These are phyloP conservation scores for Coptotermes formosanus DNA, from an alignment of 1,140 invertebrate genomes.

Conservation along the genomic window DNA sequence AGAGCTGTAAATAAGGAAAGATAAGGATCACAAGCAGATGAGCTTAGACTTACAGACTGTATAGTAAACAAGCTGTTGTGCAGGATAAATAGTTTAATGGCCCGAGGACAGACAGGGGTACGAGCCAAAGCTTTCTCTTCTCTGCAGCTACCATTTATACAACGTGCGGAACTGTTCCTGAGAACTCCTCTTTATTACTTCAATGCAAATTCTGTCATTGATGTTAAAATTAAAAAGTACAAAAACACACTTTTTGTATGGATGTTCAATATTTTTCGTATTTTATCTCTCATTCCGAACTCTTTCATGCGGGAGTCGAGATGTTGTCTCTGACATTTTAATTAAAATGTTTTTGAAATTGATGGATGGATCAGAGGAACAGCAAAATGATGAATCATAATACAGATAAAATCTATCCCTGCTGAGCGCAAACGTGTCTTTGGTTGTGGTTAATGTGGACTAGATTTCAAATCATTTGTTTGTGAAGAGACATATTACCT, in stretches of 20 bases:
- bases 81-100: background rate
- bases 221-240: background rate
- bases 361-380: background rate
- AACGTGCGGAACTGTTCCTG: background rate
- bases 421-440: background rate
- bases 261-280: background rate
- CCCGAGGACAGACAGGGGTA: background rate
- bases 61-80: background rate
- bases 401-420: constrained; percentile 13
- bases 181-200: background rate
- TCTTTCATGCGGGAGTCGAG: constrained; percentile 14
- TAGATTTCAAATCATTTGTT: constrained; percentile 18
- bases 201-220: background rate
- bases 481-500: constrained; percentile 1
- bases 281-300: constrained; percentile 19
- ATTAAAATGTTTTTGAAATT: constrained; percentile 20
- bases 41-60: background rate
- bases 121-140: too few relatives aligned
- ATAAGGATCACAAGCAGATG: background rate
- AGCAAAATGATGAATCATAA: constrained; percentile 13
- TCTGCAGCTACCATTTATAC: background rate
- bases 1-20: too few relatives aligned
- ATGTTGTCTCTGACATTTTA: constrained; percentile 19
- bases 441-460: background rate
- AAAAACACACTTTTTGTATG: background rate